These are phyloP conservation scores for Stichopus chloronotus DNA, from an alignment of 35 echinoderm and acorn worm genomes.

Conservation along the genomic window DNA sequence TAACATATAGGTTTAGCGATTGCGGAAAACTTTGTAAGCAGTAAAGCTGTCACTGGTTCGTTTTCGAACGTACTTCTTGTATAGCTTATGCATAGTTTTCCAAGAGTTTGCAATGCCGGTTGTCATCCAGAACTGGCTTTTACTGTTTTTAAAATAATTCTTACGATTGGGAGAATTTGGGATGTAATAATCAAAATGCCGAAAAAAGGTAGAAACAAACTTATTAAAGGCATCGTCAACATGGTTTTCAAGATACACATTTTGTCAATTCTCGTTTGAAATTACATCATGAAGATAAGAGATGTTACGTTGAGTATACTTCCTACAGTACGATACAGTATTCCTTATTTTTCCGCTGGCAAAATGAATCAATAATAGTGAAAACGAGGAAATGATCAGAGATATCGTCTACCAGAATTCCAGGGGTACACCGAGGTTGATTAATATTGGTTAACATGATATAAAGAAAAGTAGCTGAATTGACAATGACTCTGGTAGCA, in stretches of 20 bases:
- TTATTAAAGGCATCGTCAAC: neutral
- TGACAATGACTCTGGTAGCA: neutral
- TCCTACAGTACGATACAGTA: neutral
- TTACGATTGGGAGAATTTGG: neutral
- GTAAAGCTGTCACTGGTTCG: no score
- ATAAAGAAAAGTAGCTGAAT: constrained; percentile 6
- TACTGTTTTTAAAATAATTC: neutral
- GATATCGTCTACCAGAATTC: constrained; percentile 1
- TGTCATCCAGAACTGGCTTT: no score
- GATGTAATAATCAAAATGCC: neutral
- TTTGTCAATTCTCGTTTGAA: no score
- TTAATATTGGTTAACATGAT: neutral
- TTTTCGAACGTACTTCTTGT: neutral
- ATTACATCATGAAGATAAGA: neutral
- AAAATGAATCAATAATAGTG: neutral
- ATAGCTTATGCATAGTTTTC: no score
- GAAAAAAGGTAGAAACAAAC: no score
- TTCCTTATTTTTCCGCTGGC: constrained; percentile 9
- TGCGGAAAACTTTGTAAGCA: neutral
- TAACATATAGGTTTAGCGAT: constrained; percentile 2
- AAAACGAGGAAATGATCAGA: constrained; percentile 2
- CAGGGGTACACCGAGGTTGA: neutral
- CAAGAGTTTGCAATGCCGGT: no score
- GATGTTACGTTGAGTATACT: neutral
- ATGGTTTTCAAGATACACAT: neutral